Conservation (phyloP, 2,113 vertebrate genomes). For the Anarrhichthys ocellatus region DNA sequence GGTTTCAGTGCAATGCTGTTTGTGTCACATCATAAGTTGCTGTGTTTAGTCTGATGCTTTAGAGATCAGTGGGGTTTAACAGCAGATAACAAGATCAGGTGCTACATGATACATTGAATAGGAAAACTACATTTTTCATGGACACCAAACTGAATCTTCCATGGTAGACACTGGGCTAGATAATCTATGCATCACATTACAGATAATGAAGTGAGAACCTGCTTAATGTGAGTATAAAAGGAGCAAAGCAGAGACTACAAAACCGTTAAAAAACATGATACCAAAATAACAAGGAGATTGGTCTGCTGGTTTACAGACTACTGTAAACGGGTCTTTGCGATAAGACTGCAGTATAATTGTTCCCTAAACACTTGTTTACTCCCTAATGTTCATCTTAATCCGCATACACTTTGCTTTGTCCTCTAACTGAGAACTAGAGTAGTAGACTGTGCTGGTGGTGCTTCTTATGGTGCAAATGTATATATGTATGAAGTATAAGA, state of each 20-base stretch:
- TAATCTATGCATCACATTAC: conserved; percentile 43
- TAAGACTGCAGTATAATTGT: conserved; percentile 43
- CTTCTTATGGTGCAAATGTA: not conserved
- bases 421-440: conserved; percentile 20
- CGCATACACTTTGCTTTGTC: conserved; percentile 44
- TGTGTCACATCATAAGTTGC: not conserved
- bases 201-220: conserved; percentile 53
- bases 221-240: conserved; percentile 17
- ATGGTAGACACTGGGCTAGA: conserved; percentile 10
- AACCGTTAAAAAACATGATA: not conserved
- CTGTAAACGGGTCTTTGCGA: conserved; percentile 16
- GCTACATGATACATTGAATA: not conserved
- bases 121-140: not conserved
- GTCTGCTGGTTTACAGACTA: conserved; percentile 42
- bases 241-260: conserved; percentile 19
- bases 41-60: conserved; percentile 5
- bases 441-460: not conserved
- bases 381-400: conserved; percentile 33
- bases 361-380: conserved; percentile 52
- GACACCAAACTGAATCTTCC: not conserved
- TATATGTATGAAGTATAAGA: not conserved
- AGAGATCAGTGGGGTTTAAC: conserved; percentile 14
- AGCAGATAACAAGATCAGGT: conserved; percentile 27
- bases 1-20: not conserved
- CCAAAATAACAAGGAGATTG: conserved; percentile 27